Evolutionary conservation across 1,140 invertebrate species (phyloP).

Genomic region (Frieseomelitta varia): DNA sequence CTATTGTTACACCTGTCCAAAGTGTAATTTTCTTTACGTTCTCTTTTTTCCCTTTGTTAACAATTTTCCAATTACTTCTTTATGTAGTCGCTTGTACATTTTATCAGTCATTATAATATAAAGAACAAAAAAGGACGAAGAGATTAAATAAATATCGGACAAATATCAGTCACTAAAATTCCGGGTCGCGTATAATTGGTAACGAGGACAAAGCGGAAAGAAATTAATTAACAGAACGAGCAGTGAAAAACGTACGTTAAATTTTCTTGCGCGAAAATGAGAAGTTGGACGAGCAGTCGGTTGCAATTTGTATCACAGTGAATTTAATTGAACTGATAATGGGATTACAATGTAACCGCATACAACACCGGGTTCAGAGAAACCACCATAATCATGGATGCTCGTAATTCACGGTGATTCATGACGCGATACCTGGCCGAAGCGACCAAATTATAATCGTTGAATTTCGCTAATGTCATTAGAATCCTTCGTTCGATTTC

Average conservation of each 20-base stretch:
- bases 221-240: background rate
- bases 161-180: background rate
- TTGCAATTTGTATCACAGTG: slow-evolving; percentile 14
- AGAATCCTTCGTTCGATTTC: background rate
- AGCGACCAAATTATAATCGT: slow-evolving; percentile 33
- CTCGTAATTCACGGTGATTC: slow-evolving; percentile 47
- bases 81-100: background rate
- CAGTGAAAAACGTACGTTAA: background rate
- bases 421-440: background rate
- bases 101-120: too few relatives aligned
- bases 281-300: background rate
- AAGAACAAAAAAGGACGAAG: background rate
- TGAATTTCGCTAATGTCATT: slow-evolving; percentile 1
- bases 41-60: too few relatives aligned
- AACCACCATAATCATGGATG: slow-evolving; percentile 20
- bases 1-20: background rate
- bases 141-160: background rate
- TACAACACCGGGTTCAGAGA: slow-evolving; percentile 15
- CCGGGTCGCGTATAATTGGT: background rate
- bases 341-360: slow-evolving; percentile 36
- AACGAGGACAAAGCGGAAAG: background rate
- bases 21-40: background rate
- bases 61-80: background rate
- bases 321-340: slow-evolving; percentile 55
- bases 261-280: background rate